A percentile compares a stretch with the other conserved stretches of the same genome.
Conservation (phyloP, 1,140 invertebrate genomes). For the Aleiodes sp. region DNA sequence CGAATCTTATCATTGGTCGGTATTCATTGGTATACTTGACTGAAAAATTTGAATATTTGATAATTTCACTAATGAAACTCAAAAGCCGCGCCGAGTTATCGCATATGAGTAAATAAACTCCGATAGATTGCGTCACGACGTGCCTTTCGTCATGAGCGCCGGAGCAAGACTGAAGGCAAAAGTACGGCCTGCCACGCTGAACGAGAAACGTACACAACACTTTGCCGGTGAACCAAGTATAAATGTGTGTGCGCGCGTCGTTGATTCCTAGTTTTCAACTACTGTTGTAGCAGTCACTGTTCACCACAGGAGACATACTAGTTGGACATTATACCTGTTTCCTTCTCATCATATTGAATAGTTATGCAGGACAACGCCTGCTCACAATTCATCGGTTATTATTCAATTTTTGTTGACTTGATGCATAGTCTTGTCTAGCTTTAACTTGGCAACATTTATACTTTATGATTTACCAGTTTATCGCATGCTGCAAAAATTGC, state of each 20-base stretch:
- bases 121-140: background rate
- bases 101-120: background rate
- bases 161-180: slow-evolving; percentile 43
- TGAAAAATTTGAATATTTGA: too few relatives aligned
- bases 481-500: too few relatives aligned
- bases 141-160: slow-evolving; percentile 28
- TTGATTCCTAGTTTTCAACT: slow-evolving; percentile 5
- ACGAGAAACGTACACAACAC: background rate
- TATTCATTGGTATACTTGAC: too few relatives aligned
- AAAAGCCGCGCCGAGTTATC: background rate
- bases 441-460: too few relatives aligned
- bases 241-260: background rate
- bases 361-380: background rate
- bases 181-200: background rate
- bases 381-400: background rate
- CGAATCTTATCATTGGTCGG: too few relatives aligned
- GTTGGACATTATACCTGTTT: background rate
- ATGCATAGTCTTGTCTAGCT: background rate
- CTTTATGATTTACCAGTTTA: too few relatives aligned
- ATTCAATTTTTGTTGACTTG: background rate
- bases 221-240: background rate
- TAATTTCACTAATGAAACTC: background rate
- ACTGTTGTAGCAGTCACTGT: background rate
- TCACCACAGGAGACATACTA: background rate
- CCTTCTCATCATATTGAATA: background rate